phyloP scores from a whole-genome alignment of 2,888 invertebrate species.

The Drosophila macrothrix region DNA sequence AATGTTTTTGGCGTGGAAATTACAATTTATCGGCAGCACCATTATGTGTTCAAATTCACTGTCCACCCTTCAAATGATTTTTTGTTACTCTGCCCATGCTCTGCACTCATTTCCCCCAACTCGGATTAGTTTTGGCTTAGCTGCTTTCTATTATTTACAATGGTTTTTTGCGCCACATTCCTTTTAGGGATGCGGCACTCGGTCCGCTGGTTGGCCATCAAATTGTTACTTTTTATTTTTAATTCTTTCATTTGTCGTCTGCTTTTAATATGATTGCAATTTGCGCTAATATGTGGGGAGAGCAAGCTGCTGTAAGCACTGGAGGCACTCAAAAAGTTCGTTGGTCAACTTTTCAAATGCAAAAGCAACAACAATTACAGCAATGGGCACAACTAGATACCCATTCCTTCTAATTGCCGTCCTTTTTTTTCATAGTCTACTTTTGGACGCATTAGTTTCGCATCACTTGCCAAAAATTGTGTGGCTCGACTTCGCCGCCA shows the following conservation, averaged over 20 bases:
- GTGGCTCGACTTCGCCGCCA: conserved; percentile 52
- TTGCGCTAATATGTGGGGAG: conserved; percentile 60
- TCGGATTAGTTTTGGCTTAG: conserved; percentile 62
- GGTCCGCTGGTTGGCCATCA: conserved; percentile 30
- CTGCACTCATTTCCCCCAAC: conserved; percentile 11
- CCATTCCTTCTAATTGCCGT: conserved; percentile 22
- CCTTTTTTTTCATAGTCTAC: conserved; percentile 57
- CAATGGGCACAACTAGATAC: conserved; percentile 13
- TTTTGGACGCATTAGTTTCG: conserved; percentile 73
- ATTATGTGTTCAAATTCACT: conserved; percentile 29
- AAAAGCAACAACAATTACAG: conserved; percentile 15
- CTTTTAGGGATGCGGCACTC: conserved; percentile 29
- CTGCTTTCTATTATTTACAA: conserved; percentile 37
- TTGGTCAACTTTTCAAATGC: conserved; percentile 53
- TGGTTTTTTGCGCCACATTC: conserved; percentile 53
- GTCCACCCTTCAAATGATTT: conserved; percentile 34
- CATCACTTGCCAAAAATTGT: conserved; percentile 68
- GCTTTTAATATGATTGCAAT: conserved; percentile 81
- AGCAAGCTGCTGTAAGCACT: conserved; percentile 22
- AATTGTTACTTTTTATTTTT: conserved; percentile 34
- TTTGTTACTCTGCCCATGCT: conserved; percentile 4
- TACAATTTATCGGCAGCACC: conserved; percentile 49
- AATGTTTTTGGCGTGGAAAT: conserved; percentile 63
- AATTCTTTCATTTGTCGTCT: conserved; percentile 47
- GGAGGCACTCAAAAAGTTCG: conserved; percentile 44